Evolutionary conservation across 2,797 vertebrate genomes (phyloP).

Genomic region (Podarcis siculus): DNA sequence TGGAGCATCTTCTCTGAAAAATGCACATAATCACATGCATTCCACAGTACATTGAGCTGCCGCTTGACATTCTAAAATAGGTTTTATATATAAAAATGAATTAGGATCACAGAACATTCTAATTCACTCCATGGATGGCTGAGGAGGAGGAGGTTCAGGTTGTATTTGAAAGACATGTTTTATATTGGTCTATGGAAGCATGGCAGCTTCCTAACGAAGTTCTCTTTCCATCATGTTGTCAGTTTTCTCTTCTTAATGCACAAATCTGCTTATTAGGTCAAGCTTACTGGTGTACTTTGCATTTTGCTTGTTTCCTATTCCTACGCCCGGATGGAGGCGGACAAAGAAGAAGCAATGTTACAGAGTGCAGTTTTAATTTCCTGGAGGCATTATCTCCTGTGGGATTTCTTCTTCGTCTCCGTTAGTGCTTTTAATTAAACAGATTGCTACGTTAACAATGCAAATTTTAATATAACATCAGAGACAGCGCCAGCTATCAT

Average conservation of each 20-base stretch:
- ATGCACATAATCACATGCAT: too few species aligned
- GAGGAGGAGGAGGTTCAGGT: not conserved
- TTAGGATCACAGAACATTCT: not conserved
- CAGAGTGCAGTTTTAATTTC: not conserved
- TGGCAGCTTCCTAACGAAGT: not conserved
- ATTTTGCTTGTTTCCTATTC: conserved; percentile 20
- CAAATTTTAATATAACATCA: conserved; percentile 5
- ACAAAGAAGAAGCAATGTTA: conserved; percentile 14
- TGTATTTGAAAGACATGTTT: not conserved
- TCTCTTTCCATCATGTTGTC: not conserved
- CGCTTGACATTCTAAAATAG: too few species aligned
- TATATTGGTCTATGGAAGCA: not conserved
- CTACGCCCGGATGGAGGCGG: not conserved
- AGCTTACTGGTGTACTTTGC: not conserved
- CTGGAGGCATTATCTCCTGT: not conserved
- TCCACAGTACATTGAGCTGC: too few species aligned
- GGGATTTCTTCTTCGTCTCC: conserved; percentile 3
- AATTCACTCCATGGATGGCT: not conserved
- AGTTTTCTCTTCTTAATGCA: not conserved
- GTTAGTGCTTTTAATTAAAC: conserved; percentile 38
- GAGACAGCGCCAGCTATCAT: not conserved
- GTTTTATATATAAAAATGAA: not conserved
- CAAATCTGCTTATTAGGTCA: not conserved
- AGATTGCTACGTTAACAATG: conserved; percentile 26
- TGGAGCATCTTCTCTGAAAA: too few species aligned